Conservation (phyloP, 2,888 invertebrate genomes). For the Pardosa pseudoannulata region DNA sequence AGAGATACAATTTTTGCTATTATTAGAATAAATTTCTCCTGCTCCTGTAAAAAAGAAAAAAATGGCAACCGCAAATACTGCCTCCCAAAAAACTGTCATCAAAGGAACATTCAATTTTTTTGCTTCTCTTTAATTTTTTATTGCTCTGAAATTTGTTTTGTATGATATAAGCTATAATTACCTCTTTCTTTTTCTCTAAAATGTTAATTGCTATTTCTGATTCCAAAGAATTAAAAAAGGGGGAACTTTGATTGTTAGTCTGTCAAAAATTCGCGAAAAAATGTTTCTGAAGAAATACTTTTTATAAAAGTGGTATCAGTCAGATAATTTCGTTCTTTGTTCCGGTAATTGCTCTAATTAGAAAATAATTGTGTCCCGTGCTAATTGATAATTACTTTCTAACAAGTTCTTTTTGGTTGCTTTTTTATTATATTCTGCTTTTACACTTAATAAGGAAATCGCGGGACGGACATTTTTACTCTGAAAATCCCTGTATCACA, state of each 20-base stretch:
- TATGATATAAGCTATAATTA: too few species aligned
- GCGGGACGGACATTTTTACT: not conserved
- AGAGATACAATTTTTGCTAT: too few species aligned
- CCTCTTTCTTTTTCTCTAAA: not conserved
- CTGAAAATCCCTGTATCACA: too few species aligned
- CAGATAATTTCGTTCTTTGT: slow-evolving; percentile 7
- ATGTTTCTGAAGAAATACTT: not conserved
- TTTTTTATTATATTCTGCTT: not conserved
- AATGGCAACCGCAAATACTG: too few species aligned
- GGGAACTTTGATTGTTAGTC: not conserved
- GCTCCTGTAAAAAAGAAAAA: too few species aligned
- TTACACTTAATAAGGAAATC: not conserved
- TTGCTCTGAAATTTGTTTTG: too few species aligned
- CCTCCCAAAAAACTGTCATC: too few species aligned
- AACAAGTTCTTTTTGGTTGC: slow-evolving; percentile 27
- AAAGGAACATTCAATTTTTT: too few species aligned
- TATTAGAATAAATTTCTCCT: too few species aligned
- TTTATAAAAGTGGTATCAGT: not conserved
- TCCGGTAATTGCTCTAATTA: slow-evolving; percentile 58
- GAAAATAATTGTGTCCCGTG: slow-evolving; percentile 61
- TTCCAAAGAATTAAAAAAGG: not conserved
- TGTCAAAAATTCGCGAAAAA: not conserved
- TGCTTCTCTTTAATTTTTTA: too few species aligned
- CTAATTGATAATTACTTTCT: slow-evolving; percentile 65
- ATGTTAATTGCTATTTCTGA: not conserved